phyloP scores from a whole-genome alignment of 2,797 vertebrate species.

The Enteromius fasciolatus region DNA sequence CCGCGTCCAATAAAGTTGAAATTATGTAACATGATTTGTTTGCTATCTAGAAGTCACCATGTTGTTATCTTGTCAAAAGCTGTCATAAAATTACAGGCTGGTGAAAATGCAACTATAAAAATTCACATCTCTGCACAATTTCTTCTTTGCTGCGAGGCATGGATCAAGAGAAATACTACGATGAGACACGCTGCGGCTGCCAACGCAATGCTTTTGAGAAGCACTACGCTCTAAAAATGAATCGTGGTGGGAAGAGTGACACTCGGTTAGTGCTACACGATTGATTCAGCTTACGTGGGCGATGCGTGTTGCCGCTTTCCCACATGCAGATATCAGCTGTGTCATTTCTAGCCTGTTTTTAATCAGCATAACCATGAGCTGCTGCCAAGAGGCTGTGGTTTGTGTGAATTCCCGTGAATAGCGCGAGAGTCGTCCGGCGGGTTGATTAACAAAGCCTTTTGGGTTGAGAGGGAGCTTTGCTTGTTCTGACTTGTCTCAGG shows the following conservation, averaged over 20 bases:
- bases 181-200: background rate
- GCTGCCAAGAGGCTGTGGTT: conserved; percentile 25
- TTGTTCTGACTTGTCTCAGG: conserved; percentile 42
- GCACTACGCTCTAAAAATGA: background rate
- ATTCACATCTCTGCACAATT: background rate
- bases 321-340: conserved; percentile 28
- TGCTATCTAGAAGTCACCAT: background rate
- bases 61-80: conserved; percentile 15
- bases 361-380: conserved; percentile 16
- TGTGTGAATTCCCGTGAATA: conserved; percentile 37
- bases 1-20: background rate
- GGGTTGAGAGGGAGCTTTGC: conserved; percentile 2
- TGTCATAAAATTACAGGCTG: conserved; percentile 9
- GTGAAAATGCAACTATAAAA: background rate
- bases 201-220: background rate
- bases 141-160: background rate
- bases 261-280: background rate
- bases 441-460: conserved; percentile 44
- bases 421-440: conserved; percentile 11
- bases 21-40: conserved; percentile 5
- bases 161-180: background rate
- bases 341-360: conserved; percentile 52
- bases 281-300: conserved; percentile 11
- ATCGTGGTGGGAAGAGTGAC: background rate
- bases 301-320: conserved; percentile 26